phyloP scores from a whole-genome alignment of 2,113 vertebrate genomes.

The Ammospiza caudacuta region DNA sequence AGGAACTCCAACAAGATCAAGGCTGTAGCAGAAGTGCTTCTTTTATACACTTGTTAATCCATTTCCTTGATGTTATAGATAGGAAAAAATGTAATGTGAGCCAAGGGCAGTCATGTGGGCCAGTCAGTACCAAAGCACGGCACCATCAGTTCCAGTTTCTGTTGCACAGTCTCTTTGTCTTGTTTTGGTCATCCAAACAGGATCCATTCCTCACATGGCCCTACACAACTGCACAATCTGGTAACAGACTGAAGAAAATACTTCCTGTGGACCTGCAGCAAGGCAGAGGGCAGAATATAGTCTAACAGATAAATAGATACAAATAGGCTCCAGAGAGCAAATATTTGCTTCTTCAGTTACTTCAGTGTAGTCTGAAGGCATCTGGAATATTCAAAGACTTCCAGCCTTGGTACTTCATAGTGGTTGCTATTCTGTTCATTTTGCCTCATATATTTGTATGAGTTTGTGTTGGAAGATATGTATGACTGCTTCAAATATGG shows the following conservation, averaged over 20 bases:
- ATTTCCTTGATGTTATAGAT: neutral
- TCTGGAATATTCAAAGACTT: neutral
- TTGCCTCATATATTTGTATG: neutral
- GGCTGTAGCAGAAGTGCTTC: neutral
- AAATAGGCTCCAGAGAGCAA: neutral
- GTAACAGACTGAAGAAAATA: neutral
- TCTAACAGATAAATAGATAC: neutral
- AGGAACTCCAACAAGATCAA: neutral
- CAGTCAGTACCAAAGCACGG: neutral
- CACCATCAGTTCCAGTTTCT: neutral
- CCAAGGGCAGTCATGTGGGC: neutral
- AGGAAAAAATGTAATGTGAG: neutral
- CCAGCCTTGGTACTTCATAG: neutral
- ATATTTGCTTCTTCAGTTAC: neutral
- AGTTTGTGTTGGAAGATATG: neutral
- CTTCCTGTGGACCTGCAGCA: neutral
- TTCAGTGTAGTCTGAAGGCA: neutral
- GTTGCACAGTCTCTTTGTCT: neutral
- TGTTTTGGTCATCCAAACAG: neutral
- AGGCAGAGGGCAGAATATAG: neutral
- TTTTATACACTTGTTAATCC: neutral
- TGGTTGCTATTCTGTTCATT: neutral
- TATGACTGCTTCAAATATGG: neutral
- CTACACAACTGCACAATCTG: neutral
- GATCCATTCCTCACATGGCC: neutral